Base-by-base conservation (phyloP, 2,797 vertebrate genomes). In the Coracias cyanogaster region DNA sequence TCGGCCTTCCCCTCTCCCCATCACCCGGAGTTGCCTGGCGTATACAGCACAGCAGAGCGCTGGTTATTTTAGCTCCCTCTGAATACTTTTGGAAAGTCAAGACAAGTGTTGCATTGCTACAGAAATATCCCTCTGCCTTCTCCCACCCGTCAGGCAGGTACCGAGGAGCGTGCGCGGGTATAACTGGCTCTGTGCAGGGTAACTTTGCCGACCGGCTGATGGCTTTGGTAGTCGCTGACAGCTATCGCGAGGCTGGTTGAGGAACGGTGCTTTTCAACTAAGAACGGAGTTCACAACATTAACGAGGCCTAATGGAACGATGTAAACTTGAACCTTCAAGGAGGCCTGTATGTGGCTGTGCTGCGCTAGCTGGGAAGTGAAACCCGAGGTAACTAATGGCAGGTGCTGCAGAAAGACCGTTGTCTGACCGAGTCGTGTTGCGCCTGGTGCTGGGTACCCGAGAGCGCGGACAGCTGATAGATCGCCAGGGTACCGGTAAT, bases 371-470 rank as follows among this genome's bases (percentile, higher is more conserved):
- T 16, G 37, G 51, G 69, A 35, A 25, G 33, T 24, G 45, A 33
- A 82, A n/a, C 31, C 37, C 43, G 4, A 12, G 41, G 3, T 43
- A 37, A n/a, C 8, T 28, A 10, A 22, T 33, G 26, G 37, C 17
- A 45, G 0, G 10, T 21, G 41, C 16, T 0, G 1, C 15, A 16
- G 74, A 15, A 48, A 17, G 62, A 26, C 15, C 16, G 2, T 46
- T 19, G 54, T 31, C 29, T 71, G 80, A 8, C 24, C 2, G 4
- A 3, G 45, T 22, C 67, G 9, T 28, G 54, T 14, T 15, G 48
- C 0, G 5, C 14, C 58, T 41, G 64, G 7, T 46, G 29, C 51
- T 54, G n/a, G 43, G 29, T n/a, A 15, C 7, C 9, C 5, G 33
- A 7, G 62, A n/a, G 49, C 29, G 5, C 33, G 15, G 67, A 3